Percentiles rank a stretch among this genome's conserved stretches.
These are phyloP conservation scores for Octopus bimaculoides DNA, from an alignment of 1,140 invertebrate species.

Conservation along the genomic window DNA sequence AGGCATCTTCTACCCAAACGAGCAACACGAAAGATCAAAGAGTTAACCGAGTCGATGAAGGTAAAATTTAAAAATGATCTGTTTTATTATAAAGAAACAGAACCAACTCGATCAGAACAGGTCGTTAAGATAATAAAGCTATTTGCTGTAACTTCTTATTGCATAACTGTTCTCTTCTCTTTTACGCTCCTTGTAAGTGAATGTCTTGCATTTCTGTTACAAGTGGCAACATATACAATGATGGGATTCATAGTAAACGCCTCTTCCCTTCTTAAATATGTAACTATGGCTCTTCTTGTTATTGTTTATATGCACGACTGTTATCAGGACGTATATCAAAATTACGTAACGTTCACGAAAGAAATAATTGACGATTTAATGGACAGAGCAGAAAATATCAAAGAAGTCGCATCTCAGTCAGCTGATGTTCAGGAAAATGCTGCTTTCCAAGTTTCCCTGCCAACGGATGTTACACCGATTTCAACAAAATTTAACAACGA, in stretches of 20 bases:
- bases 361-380: conserved; percentile 51
- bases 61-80: neutral
- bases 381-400: conserved; percentile 49
- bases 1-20: neutral
- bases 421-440: conserved; percentile 50
- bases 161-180: conserved; percentile 44
- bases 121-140: conserved; percentile 27
- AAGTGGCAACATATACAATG: conserved; percentile 53
- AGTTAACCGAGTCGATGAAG: neutral
- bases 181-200: conserved; percentile 46
- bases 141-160: conserved; percentile 31
- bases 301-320: conserved; percentile 55
- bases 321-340: conserved; percentile 54
- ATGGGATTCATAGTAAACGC: conserved; percentile 57
- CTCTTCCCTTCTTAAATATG: conserved; percentile 50
- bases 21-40: neutral
- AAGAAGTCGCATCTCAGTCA: conserved; percentile 50
- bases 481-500: conserved; percentile 37
- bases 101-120: conserved; percentile 24
- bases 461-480: conserved; percentile 40
- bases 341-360: conserved; percentile 52
- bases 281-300: conserved; percentile 50
- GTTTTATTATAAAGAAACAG: neutral
- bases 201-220: conserved; percentile 45
- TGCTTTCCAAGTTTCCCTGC: conserved; percentile 38